Evolutionary conservation across 2,888 invertebrate genomes (phyloP), one percentile per base, ranked within the genome.

Genomic region (Drosophila subsilvestris): DNA sequence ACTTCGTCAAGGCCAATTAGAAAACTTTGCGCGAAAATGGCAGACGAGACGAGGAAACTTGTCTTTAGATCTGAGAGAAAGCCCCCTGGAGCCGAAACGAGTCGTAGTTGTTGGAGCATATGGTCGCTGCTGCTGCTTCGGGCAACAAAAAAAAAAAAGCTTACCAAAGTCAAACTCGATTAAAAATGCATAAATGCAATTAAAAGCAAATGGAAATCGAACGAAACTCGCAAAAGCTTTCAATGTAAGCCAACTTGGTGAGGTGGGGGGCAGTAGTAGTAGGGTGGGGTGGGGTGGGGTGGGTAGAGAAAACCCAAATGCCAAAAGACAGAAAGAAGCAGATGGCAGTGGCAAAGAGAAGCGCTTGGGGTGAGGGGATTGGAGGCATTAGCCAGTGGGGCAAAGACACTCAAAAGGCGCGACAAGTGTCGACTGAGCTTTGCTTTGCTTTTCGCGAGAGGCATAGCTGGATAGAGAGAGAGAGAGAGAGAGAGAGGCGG

Each of bases 301-400:
- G 44, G 44, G 42, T 12, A 20, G 47, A 56, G 12, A 42, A 51
- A 49, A 47, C 51, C 25, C 29, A 78, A 78, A 83, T 71, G 66
- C 70, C 68, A 78, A 76, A 67, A 80, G 74, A 78, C 71, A 75
- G 63, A 73, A 77, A 73, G 77, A 74, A 54, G 74, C 73, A 63
- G 66, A 67, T 75, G 65, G 74, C 73, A 73, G 61, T 73, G 70
- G 67, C 47, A 49, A n/a, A 49, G 49, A 42, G 17, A 14, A 27
- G 18, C 43, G 43, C 22, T 25, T 32, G 42, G 10, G 18, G 45
- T n/a, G 42, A 18, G 29, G 22, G 49, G 17, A 22, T 17, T 12
- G 20, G 50, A n/a, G 45, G 17, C 50, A 29, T 2, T 14, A 25
- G 25, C 37, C 47, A 47, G 47, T 29, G 48, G 47, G 68, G 67